These are phyloP conservation scores for Bombus superbus DNA, from an alignment of 1,140 invertebrate species.

Conservation along the genomic window DNA sequence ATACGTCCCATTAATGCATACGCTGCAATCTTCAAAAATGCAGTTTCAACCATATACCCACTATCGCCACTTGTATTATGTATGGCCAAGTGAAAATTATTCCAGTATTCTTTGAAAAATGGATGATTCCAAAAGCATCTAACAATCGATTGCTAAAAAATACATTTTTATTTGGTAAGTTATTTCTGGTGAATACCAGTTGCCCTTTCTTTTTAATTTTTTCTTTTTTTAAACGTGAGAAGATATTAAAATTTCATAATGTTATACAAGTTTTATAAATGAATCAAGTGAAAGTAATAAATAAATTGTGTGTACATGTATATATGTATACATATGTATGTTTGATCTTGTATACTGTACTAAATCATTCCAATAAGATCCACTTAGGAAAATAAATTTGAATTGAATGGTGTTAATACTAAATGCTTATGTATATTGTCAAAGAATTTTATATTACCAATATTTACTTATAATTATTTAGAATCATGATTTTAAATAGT, in stretches of 20 bases:
- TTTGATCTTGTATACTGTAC: conserved; percentile 45
- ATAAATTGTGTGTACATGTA: conserved; percentile 63
- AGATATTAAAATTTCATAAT: conserved; percentile 26
- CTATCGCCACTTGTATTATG: conserved; percentile 64
- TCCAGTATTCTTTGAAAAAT: conserved; percentile 58
- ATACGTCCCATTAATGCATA: conserved; percentile 53
- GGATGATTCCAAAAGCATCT: conserved; percentile 15
- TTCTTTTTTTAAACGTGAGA: conserved; percentile 10
- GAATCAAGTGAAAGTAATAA: conserved; percentile 39
- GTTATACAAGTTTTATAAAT: conserved; percentile 33
- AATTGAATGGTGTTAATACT: conserved; percentile 30
- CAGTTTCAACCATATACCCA: conserved; percentile 58
- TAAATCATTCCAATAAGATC: conserved; percentile 63
- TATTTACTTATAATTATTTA: conserved; percentile 22
- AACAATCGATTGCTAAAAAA: conserved; percentile 49
- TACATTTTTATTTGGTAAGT: conserved; percentile 53
- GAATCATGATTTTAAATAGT: conserved; percentile 32
- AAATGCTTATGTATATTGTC: conserved; percentile 31
- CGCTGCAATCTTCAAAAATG: conserved; percentile 48
- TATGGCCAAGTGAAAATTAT: conserved; percentile 69
- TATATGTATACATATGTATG: conserved; percentile 55
- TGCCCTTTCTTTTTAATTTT: conserved; percentile 12
- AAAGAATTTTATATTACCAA: conserved; percentile 45
- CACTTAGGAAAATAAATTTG: conserved; percentile 5
- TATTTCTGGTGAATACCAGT: conserved; percentile 40